phyloP scores from a whole-genome alignment of 1,140 invertebrate species.

The Drosophila guanche region DNA sequence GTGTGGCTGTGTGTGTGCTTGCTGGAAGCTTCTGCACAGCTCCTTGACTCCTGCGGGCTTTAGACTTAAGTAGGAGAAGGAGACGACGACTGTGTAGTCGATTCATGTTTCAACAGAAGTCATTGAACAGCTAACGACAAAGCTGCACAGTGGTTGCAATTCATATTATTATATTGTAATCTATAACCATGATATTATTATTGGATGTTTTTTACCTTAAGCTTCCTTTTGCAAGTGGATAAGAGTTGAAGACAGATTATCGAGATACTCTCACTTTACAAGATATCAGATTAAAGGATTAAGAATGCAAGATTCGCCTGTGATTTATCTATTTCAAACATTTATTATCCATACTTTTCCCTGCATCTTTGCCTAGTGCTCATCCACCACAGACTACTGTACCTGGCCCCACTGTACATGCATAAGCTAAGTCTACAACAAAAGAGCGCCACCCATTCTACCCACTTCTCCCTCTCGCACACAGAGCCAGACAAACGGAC shows the following conservation, averaged over 20 bases:
- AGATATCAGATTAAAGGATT: too few relatives aligned
- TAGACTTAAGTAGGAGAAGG: conserved; percentile 23
- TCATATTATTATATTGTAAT: not conserved
- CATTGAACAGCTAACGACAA: conserved; percentile 78
- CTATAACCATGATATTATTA: conserved; percentile 1
- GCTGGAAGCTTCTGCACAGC: conserved; percentile 42
- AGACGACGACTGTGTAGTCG: conserved; percentile 64
- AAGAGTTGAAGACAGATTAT: not conserved
- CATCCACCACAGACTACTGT: too few relatives aligned
- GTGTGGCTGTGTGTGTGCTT: conserved; percentile 1
- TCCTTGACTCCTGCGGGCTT: conserved; percentile 52
- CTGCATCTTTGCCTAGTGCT: too few relatives aligned
- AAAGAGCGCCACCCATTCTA: conserved; percentile 22
- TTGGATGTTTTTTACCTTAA: too few relatives aligned
- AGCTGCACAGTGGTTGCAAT: conserved; percentile 39
- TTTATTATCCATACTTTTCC: too few relatives aligned
- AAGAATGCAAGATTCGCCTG: too few relatives aligned
- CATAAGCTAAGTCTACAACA: conserved; percentile 6
- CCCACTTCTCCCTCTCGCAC: not conserved
- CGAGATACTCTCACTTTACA: too few relatives aligned
- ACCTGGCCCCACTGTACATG: conserved; percentile 30
- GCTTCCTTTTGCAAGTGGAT: too few relatives aligned
- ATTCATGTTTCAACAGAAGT: conserved; percentile 78
- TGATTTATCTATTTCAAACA: too few relatives aligned
- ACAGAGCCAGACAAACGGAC: conserved; percentile 53